These are phyloP conservation scores for Crossocerus cetratus DNA, from an alignment of 2,888 invertebrate species.

Conservation along the genomic window DNA sequence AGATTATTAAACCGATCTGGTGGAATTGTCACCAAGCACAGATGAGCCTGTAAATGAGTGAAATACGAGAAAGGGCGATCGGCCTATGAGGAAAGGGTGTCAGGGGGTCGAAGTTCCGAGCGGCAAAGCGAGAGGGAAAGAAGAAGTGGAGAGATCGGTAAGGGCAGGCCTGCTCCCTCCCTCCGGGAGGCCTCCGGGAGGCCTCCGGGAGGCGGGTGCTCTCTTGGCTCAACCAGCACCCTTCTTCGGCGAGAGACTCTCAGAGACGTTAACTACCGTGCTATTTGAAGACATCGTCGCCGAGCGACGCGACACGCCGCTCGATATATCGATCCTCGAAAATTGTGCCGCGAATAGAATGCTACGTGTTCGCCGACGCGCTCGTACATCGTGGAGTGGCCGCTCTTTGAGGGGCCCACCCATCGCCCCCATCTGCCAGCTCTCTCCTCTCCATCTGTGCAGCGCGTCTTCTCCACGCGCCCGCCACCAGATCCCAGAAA, in stretches of 20 bases:
- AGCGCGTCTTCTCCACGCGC: too few species aligned
- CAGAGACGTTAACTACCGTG: slow-evolving; percentile 58
- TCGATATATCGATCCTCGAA: slow-evolving; percentile 73
- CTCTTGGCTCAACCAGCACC: slow-evolving; percentile 27
- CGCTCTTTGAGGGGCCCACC: slow-evolving; percentile 56
- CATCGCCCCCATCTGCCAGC: background rate
- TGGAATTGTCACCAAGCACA: too few species aligned
- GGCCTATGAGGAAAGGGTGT: background rate
- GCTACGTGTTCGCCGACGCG: slow-evolving; percentile 55
- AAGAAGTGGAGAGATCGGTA: background rate
- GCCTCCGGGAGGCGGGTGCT: too few species aligned
- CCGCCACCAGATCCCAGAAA: too few species aligned
- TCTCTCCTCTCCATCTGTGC: background rate
- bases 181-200: too few species aligned
- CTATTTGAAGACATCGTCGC: slow-evolving; percentile 59
- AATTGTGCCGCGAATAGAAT: slow-evolving; percentile 72
- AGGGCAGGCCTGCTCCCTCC: background rate
- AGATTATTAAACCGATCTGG: too few species aligned
- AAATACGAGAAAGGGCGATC: background rate
- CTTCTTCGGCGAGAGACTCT: slow-evolving; percentile 42
- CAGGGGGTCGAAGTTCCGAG: background rate
- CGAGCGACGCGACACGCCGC: slow-evolving; percentile 56
- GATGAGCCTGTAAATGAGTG: too few species aligned
- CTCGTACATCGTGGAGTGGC: slow-evolving; percentile 62
- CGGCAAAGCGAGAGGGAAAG: background rate